Conservation (phyloP, 2,113 vertebrate species). For the Dryoscopus gambensis region DNA sequence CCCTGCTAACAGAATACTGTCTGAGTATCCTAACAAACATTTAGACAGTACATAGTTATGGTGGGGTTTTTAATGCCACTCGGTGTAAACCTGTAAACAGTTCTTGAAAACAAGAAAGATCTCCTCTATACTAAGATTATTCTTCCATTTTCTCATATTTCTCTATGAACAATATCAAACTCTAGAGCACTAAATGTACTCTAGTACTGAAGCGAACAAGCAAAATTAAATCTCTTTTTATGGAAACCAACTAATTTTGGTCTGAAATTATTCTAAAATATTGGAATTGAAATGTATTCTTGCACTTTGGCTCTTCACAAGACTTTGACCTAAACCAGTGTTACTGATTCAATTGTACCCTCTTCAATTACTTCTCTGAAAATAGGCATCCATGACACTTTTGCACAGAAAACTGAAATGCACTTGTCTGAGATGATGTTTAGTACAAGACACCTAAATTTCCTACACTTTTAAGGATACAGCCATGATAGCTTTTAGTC, state of each 20-base stretch:
- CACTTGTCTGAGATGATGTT: not conserved
- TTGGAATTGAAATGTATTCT: not conserved
- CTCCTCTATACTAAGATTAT: not conserved
- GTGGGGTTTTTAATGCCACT: not conserved
- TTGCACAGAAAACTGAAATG: not conserved
- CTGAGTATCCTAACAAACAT: not conserved
- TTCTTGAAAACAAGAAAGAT: not conserved
- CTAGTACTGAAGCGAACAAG: not conserved
- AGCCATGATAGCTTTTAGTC: not conserved
- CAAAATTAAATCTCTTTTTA: not conserved
- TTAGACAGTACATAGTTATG: not conserved
- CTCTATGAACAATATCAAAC: not conserved
- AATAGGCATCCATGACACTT: not conserved
- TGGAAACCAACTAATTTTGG: not conserved
- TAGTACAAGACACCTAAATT: not conserved
- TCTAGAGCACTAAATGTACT: not conserved
- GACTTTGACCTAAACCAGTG: not conserved
- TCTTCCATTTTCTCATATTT: not conserved
- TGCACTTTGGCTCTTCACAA: not conserved
- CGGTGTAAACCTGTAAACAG: not conserved
- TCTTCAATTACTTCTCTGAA: not conserved
- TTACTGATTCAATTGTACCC: not conserved
- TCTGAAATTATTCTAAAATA: not conserved
- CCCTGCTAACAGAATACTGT: not conserved
- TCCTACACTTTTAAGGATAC: not conserved